These are phyloP conservation scores for Drosophila robusta DNA, from an alignment of 2,888 invertebrate species.

Conservation along the genomic window DNA sequence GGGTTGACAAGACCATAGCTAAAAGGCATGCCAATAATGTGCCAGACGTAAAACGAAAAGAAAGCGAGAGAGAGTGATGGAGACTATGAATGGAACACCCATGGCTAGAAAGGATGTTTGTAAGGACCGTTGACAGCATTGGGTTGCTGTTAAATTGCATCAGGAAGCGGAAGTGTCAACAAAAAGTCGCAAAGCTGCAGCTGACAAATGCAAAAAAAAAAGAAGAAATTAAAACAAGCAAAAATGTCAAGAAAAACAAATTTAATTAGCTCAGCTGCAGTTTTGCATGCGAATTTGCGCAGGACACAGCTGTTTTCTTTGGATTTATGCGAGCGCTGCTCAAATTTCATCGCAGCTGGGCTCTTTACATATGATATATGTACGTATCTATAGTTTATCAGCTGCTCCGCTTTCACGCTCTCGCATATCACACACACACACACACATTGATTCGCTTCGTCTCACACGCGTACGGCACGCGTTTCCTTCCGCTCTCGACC, in stretches of 20 bases:
- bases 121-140: conserved; percentile 46
- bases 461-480: conserved; percentile 64
- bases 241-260: conserved; percentile 21
- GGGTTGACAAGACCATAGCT: conserved; percentile 48
- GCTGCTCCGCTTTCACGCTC: conserved; percentile 46
- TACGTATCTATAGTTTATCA: conserved; percentile 41
- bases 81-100: conserved; percentile 35
- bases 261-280: conserved; percentile 41
- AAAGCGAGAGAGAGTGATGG: background rate
- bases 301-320: conserved; percentile 43
- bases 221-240: conserved; percentile 1
- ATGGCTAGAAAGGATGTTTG: conserved; percentile 55
- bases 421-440: conserved; percentile 6
- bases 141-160: conserved; percentile 65
- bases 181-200: conserved; percentile 47
- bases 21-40: conserved; percentile 47
- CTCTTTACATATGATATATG: conserved; percentile 1
- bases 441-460: conserved; percentile 58
- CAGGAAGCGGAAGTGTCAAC: conserved; percentile 55
- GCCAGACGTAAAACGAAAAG: conserved; percentile 1
- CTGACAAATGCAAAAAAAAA: conserved; percentile 37
- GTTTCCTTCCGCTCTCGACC: conserved; percentile 56
- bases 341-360: conserved; percentile 54
- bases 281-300: conserved; percentile 51
- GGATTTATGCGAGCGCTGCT: conserved; percentile 20